A percentile compares a stretch with the other conserved stretches of the same genome.
Evolutionary conservation across 1,140 invertebrate genomes (phyloP).

Genomic region (Dryas iulia): DNA sequence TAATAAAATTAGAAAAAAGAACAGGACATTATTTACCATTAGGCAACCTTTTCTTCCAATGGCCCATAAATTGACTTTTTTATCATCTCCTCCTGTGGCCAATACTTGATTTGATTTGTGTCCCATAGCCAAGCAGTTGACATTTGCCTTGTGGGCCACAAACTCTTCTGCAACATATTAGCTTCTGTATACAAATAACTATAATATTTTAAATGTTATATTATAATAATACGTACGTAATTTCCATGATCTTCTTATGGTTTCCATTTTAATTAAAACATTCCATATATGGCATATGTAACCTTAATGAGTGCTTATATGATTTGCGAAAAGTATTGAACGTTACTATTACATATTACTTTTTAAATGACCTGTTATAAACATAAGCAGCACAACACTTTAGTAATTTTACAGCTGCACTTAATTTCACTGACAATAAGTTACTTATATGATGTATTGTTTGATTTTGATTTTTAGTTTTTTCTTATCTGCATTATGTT

Average conservation of each 20-base stretch:
- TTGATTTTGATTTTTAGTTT: not conserved
- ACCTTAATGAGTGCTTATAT: constrained; percentile 34
- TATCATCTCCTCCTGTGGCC: constrained; percentile 97
- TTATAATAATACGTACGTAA: constrained; percentile 63
- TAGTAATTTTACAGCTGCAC: not conserved
- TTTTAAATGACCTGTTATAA: not conserved
- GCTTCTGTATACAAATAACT: not conserved
- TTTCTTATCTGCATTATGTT: not conserved
- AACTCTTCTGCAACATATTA: constrained; percentile 89
- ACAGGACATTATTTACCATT: constrained; percentile 85
- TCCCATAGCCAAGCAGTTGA: constrained; percentile 94
- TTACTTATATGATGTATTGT: constrained; percentile 3
- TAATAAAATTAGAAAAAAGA: not conserved
- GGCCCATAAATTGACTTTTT: constrained; percentile 98
- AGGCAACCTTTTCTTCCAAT: constrained; percentile 97
- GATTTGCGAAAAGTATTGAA: not conserved
- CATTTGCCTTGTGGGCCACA: constrained; percentile 92
- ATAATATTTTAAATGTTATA: not conserved
- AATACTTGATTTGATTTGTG: constrained; percentile 91
- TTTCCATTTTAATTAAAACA: constrained; percentile 61
- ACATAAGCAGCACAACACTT: not conserved
- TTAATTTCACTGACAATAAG: not conserved
- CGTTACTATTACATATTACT: not conserved
- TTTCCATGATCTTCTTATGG: constrained; percentile 75
- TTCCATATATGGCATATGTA: constrained; percentile 49